Percentiles rank a stretch among this genome's conserved stretches.
These are phyloP conservation scores for Pinctada fucata DNA, from an alignment of 2,888 invertebrate genomes.

Conservation along the genomic window DNA sequence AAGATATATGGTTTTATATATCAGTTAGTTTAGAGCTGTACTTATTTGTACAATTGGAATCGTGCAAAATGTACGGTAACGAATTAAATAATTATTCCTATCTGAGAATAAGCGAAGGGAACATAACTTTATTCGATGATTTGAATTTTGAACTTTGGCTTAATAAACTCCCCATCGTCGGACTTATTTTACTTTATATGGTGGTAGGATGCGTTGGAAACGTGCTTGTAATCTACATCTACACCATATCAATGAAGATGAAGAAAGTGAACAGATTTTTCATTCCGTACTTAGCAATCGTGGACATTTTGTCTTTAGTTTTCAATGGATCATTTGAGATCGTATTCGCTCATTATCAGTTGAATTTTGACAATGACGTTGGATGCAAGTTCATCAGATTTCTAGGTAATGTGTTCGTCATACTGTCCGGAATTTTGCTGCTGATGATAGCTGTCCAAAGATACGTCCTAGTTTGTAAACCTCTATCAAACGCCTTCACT, in stretches of 20 bases:
- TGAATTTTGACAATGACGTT: slow-evolving; percentile 1
- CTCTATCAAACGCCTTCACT: not conserved
- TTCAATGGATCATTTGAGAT: slow-evolving; percentile 21
- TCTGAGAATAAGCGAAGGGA: too few species aligned
- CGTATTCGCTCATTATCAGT: slow-evolving; percentile 4
- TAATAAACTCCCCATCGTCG: too few species aligned
- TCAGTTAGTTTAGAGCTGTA: too few species aligned
- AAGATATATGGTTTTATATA: too few species aligned
- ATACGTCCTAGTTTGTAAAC: slow-evolving; percentile 9
- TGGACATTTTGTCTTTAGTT: slow-evolving; percentile 9
- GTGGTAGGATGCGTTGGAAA: slow-evolving; percentile 11
- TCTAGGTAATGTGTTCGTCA: slow-evolving; percentile 9
- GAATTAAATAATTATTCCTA: too few species aligned
- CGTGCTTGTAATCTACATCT: not conserved
- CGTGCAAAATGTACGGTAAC: too few species aligned
- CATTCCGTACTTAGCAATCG: slow-evolving; percentile 9
- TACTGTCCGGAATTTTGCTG: slow-evolving; percentile 16
- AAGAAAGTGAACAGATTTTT: slow-evolving; percentile 5
- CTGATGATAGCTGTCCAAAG: slow-evolving; percentile 19
- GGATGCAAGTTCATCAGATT: slow-evolving; percentile 23
- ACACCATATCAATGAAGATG: slow-evolving; percentile 9
- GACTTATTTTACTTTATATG: not conserved
- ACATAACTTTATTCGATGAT: too few species aligned
- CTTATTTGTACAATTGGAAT: too few species aligned
- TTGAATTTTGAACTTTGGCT: too few species aligned